Evolutionary conservation across 2,888 invertebrate genomes (phyloP), one percentile per base, ranked within the genome.

Genomic region (Aethes cnicana): DNA sequence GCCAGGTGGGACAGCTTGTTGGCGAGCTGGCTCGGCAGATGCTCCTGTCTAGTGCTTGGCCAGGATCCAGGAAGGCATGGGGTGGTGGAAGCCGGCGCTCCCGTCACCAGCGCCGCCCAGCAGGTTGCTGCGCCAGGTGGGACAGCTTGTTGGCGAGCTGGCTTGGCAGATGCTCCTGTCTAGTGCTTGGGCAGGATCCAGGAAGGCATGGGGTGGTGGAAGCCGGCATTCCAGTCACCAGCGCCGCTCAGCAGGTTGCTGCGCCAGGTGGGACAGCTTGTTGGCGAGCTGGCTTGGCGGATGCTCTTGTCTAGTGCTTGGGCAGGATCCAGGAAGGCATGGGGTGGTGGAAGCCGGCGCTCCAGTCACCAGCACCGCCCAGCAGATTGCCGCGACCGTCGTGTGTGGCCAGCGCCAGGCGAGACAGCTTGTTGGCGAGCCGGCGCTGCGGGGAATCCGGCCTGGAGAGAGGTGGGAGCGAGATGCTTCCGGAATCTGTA

Each of bases 311-410:
- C 53, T 62, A 86, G 62, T 87, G 88, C 46, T 86, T 86, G 1
- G 86, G 87, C 47, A 89, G 59, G 56, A 88, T 75, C 87, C 87
- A 88, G 0, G 80, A 79, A 1, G 84, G 84, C 46, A 78, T 76
- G 0, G 81, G 77, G 21, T 79, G 81, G 44, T 73, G 72, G 1
- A 80, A 62, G 33, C 79, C 78, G 0, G 76, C 75, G 66, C 72
- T 79, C 90, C 90, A 90, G 61, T 96, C 96, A 25, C 97, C 96
- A 86, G 95, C 96, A 70, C 96, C 96, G 23, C 96, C 96, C 56
- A 97, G 94, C 69, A 96, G 94, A 68, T 94, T 94, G 33, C 96
- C 97, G 70, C 96, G 93, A 44, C 97, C 97, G 71, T 97, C 97
- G 77, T 97, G 97, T 1, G 97, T 97, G 28, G 97, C 96, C 53